Evolutionary conservation across 2,888 invertebrate genomes (phyloP), one percentile per base, ranked within the genome.

Genomic region (Trissolcus japonicus): DNA sequence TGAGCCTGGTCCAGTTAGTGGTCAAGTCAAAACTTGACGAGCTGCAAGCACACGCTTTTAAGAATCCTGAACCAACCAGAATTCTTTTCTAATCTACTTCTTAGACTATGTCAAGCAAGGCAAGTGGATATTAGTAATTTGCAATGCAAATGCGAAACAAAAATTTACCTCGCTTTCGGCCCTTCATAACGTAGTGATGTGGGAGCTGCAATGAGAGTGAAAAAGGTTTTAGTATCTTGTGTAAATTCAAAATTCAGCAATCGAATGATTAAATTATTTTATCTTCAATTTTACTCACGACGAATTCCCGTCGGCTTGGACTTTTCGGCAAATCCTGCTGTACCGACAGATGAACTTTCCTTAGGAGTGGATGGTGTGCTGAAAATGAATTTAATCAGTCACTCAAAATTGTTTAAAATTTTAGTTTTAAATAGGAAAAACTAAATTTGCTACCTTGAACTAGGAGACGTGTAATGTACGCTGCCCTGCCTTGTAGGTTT

Each of bases 1-100:
- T 83, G 79, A 87, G 84, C 81, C 86, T 84, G 46, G 84, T 82
- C 86, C 84, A 88, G 80, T 82, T 87, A 59, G 83, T 81, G 76
- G 86, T 86, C 84, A 87, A 81, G 80, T 80, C 84, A 80, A 83
- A 81, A 78, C 82, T 84, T 79, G 85, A 85, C 71, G 84, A 81
- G 83, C 87, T 87, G 83, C 76, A 86, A 85, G 82, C 83, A 85
- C 7, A 11, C 35, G 35, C 35, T n/a, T n/a, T 46, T 16, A 46
- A 46, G 46, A 46, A 46, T 46, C 16, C 46, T 14, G 46, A 11
- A 1, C 11, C 11, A 35, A 35, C 35, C 35, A 35, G 35, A 35
- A 35, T 35, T 35, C 35, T 35, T 29, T 9, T 35, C 35, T 11
- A 35, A 35, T 35, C 35, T 35, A 35, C 11, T 7, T 11, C 1